Conservation (phyloP, 2,888 invertebrate species). For the Trachelus stipa region DNA sequence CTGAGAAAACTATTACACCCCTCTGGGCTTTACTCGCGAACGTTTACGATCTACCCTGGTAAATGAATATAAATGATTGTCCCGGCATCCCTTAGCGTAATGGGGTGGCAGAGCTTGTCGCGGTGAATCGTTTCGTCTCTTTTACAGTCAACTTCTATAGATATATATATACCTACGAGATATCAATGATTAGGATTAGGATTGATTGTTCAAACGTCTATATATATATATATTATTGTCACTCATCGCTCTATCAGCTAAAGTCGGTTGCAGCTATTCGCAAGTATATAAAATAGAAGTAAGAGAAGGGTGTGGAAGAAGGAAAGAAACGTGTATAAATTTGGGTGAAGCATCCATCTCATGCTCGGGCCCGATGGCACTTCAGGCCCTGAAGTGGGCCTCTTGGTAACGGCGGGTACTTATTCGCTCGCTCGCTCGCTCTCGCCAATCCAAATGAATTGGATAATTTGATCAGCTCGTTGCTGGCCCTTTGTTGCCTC, state of each 20-base stretch:
- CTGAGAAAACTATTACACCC: constrained; percentile 11
- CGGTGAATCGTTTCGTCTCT: background rate
- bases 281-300: background rate
- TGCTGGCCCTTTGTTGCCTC: constrained; percentile 66
- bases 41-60: constrained; percentile 16
- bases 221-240: background rate
- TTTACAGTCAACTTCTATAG: background rate
- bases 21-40: constrained; percentile 12
- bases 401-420: constrained; percentile 61
- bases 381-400: constrained; percentile 56
- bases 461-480: constrained; percentile 67
- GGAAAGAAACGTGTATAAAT: constrained; percentile 53
- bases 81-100: constrained; percentile 12
- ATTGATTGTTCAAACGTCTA: background rate
- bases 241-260: too few species aligned
- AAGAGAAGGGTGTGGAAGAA: background rate
- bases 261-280: too few species aligned
- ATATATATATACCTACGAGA: background rate
- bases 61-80: constrained; percentile 33
- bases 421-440: constrained; percentile 53
- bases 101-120: constrained; percentile 4
- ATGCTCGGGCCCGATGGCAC: constrained; percentile 46
- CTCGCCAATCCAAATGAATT: constrained; percentile 67
- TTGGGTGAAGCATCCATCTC: constrained; percentile 38
- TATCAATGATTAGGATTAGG: background rate